phyloP scores from a whole-genome alignment of 2,797 vertebrate species.

The Poliocrania exsul region DNA sequence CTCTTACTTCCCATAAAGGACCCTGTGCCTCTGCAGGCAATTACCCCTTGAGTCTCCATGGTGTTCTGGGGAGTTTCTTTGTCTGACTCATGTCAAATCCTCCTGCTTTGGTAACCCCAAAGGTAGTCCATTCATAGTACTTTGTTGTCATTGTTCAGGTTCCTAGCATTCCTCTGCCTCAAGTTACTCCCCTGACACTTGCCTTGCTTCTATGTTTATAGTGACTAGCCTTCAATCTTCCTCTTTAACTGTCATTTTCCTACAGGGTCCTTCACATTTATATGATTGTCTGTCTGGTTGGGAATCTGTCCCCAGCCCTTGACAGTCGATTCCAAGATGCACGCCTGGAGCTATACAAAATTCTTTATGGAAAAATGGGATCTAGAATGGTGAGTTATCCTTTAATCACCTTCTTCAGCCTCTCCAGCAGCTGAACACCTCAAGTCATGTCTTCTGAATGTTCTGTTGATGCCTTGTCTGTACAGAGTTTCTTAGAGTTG shows the following conservation, averaged over 20 bases:
- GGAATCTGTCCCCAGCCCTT: conserved; percentile 75
- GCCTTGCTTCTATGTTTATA: not conserved
- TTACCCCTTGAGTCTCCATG: not conserved
- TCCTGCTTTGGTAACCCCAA: not conserved
- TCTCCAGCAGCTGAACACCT: not conserved
- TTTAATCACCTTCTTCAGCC: not conserved
- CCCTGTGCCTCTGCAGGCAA: not conserved
- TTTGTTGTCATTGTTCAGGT: not conserved
- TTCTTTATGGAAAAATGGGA: conserved; percentile 44
- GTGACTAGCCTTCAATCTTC: not conserved
- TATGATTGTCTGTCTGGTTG: conserved; percentile 75
- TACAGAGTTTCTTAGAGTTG: not conserved
- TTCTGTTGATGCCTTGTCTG: not conserved
- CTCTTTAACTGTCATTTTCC: not conserved
- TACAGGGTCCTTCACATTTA: conserved; percentile 73
- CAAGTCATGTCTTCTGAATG: not conserved
- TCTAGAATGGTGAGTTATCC: conserved; percentile 63
- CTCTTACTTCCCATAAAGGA: not conserved
- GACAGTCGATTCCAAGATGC: conserved; percentile 74
- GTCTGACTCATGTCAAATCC: not conserved
- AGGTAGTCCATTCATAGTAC: not conserved
- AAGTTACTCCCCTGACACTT: not conserved
- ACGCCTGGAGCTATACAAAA: conserved; percentile 56
- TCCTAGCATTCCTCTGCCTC: not conserved
- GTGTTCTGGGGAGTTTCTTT: not conserved